Evolutionary conservation across 23 tunicate genomes (phyloP).

Genomic region (Trididemnum miniatum): DNA sequence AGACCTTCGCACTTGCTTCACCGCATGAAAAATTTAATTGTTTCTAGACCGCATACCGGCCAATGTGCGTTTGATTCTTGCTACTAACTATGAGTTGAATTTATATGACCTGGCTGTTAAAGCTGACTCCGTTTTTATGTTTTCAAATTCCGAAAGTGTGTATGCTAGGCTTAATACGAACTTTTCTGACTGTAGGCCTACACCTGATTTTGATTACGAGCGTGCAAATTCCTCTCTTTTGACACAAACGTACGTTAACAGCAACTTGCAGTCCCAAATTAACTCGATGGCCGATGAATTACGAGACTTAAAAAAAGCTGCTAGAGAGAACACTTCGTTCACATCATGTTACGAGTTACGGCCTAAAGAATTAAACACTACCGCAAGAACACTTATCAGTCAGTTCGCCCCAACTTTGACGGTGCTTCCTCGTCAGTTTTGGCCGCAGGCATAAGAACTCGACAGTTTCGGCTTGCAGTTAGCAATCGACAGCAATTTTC

Average conservation of each 20-base stretch:
- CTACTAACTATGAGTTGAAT: background rate
- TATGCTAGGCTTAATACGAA: no score
- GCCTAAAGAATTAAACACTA: no score
- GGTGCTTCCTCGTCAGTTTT: background rate
- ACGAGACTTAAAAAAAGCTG: no score
- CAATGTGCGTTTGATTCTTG: conserved; percentile 9
- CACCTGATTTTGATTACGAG: background rate
- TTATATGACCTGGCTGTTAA: conserved; percentile 2
- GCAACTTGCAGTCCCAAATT: background rate
- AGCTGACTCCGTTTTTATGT: background rate
- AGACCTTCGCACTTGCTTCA: conserved; percentile 16
- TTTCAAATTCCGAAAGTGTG: background rate
- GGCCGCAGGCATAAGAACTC: background rate
- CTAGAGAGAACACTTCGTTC: no score
- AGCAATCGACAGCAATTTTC: background rate
- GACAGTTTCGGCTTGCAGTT: background rate
- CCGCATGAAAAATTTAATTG: background rate
- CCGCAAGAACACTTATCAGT: no score
- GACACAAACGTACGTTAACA: background rate
- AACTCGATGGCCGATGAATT: no score
- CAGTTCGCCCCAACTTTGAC: no score
- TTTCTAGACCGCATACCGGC: conserved; percentile 4
- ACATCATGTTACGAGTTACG: no score
- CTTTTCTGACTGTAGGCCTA: background rate
- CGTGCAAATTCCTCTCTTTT: background rate